These are phyloP conservation scores for Lepus oiostolus DNA, from an alignment of 2,797 vertebrate genomes.

Conservation along the genomic window DNA sequence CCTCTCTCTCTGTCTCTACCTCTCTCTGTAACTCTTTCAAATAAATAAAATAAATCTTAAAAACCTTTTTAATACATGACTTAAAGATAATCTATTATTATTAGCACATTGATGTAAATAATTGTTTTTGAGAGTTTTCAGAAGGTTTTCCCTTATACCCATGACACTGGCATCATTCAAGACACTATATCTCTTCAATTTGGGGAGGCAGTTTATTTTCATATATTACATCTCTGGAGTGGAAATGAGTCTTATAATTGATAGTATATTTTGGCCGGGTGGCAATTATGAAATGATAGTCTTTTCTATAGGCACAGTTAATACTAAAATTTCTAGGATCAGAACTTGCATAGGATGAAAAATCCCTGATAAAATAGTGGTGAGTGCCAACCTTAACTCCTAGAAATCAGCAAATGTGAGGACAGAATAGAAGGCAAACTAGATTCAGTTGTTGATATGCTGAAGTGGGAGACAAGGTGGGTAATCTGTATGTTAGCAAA, in stretches of 20 bases:
- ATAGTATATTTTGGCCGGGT: neutral
- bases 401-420: slow-evolving; percentile 18
- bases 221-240: slow-evolving; percentile 60
- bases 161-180: neutral
- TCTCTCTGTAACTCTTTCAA: too few species aligned
- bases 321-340: slow-evolving; percentile 47
- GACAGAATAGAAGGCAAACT: slow-evolving; percentile 14
- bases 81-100: slow-evolving; percentile 37
- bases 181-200: neutral
- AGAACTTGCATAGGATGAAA: slow-evolving; percentile 33
- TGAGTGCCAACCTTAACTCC: neutral
- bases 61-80: slow-evolving; percentile 37
- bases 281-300: slow-evolving; percentile 29
- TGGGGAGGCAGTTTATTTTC: neutral
- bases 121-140: slow-evolving; percentile 30
- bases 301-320: neutral
- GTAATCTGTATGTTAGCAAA: slow-evolving; percentile 46
- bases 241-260: neutral
- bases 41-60: too few species aligned
- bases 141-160: slow-evolving; percentile 38
- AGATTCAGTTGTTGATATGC: slow-evolving; percentile 47
- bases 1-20: too few species aligned
- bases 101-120: slow-evolving; percentile 36
- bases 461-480: neutral
- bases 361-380: slow-evolving; percentile 13